phyloP scores from a whole-genome alignment of 2,888 invertebrate genomes.

The Hedychridium roseum region DNA sequence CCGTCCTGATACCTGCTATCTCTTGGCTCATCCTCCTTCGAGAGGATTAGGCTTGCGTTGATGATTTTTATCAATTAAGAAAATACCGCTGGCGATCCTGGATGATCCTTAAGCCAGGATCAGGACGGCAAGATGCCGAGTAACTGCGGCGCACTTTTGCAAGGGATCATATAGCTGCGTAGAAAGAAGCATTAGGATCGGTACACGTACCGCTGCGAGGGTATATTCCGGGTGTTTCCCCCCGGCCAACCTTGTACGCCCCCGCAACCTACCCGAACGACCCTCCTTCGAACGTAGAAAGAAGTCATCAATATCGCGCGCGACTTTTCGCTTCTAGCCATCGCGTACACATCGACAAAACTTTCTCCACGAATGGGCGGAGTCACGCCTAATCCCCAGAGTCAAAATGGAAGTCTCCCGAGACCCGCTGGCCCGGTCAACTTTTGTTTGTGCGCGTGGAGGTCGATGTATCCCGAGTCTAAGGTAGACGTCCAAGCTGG shows the following conservation, averaged over 20 bases:
- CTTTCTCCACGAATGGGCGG: constrained; percentile 51
- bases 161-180: no score
- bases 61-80: no score
- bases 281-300: constrained; percentile 40
- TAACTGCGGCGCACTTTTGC: no score
- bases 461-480: neutral
- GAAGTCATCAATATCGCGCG: constrained; percentile 62
- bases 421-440: constrained; percentile 45
- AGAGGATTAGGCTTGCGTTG: no score
- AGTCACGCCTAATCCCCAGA: constrained; percentile 64
- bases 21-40: no score
- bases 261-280: neutral
- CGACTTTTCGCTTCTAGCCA: constrained; percentile 56
- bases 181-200: no score
- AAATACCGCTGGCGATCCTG: no score
- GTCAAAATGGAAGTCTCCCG: constrained; percentile 64
- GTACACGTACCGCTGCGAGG: neutral
- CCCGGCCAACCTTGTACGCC: neutral
- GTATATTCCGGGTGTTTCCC: no score
- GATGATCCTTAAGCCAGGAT: no score
- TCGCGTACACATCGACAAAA: constrained; percentile 39
- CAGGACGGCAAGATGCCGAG: no score
- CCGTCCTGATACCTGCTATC: no score
- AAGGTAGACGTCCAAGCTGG: constrained; percentile 1
- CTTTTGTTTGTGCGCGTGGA: constrained; percentile 35